Conservation (phyloP, 2,797 vertebrate species). For the Orientallactaga sibirica region DNA sequence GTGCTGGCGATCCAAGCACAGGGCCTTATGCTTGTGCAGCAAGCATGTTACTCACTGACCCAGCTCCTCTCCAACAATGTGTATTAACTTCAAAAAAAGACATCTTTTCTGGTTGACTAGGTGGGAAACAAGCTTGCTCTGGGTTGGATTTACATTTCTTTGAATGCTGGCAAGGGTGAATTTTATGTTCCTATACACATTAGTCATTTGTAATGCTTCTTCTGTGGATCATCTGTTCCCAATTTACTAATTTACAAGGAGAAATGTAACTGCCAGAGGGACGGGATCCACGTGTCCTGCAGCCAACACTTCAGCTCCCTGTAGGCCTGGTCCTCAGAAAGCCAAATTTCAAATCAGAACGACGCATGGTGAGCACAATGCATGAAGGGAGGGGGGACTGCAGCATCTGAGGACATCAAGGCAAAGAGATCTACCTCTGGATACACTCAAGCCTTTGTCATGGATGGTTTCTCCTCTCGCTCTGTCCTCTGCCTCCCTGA, state of each 20-base stretch:
- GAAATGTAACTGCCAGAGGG: slow-evolving; percentile 72
- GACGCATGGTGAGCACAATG: not conserved
- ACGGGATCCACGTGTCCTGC: slow-evolving; percentile 59
- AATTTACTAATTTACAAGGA: slow-evolving; percentile 79
- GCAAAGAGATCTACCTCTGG: not conserved
- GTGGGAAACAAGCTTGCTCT: slow-evolving; percentile 56
- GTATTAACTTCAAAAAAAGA: slow-evolving; percentile 9
- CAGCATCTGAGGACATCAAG: not conserved
- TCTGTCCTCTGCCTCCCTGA: not conserved
- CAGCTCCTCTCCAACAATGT: too few relatives aligned
- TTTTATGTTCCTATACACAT: slow-evolving; percentile 58
- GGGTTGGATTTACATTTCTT: slow-evolving; percentile 73
- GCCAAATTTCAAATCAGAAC: slow-evolving; percentile 54
- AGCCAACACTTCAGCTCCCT: slow-evolving; percentile 68
- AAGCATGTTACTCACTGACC: too few relatives aligned
- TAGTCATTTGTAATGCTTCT: slow-evolving; percentile 73
- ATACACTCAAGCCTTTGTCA: not conserved
- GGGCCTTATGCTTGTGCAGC: too few relatives aligned
- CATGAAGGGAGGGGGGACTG: not conserved
- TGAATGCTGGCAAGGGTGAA: slow-evolving; percentile 58
- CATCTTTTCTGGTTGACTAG: slow-evolving; percentile 32
- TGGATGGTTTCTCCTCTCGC: not conserved
- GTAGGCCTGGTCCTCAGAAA: not conserved
- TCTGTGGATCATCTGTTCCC: slow-evolving; percentile 78
- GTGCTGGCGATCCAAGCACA: too few relatives aligned